Evolutionary conservation across 2,113 vertebrate genomes (phyloP), one percentile per base, ranked within the genome.

Genomic region (Brachirus orientalis): DNA sequence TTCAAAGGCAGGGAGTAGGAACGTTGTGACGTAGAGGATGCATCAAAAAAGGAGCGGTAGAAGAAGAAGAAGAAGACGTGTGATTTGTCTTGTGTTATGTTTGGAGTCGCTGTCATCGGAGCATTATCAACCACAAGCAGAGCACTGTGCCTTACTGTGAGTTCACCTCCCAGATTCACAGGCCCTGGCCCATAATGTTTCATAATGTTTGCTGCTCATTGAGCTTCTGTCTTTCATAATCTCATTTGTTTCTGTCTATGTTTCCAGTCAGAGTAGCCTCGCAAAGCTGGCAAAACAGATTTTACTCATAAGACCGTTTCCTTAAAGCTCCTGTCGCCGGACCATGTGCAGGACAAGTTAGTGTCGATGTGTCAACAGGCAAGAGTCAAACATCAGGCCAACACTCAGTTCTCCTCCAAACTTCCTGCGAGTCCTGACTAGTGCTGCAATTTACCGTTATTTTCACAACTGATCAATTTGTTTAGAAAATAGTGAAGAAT

Each of bases 141-240:
- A 92, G 91, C 89, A 79, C 90, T 86, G 92, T 93, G 92, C 91
- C 90, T 93, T 93, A 92, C 79, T 89, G 85, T 85, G 87, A 88
- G 87, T 77, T 88, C 83, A 74, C 47, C 73, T 83, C 76, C 68
- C 77, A 82, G 82, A 83, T 82, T 69, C 79, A 88, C 80, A 86
- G 81, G 85, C 81, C 81, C 82, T 63, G 76, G 63, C 57, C 60
- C 75, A 63, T 71, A 58, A 41, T 43, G 4, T n/a, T n/a, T n/a
- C n/a, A n/a, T n/a, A n/a, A n/a, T 5, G 14, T 13, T 28, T 28
- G 28, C 43, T 14, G 61, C 33, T 54, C 55, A 41, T 63, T 63
- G 16, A 44, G 51, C 74, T 50, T 76, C 51, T 36, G 1, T 63
- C 44, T 14, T 12, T 35, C 17, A 8, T 51, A 10, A 52, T 16